Evolutionary conservation across 1,140 invertebrate species (phyloP), one percentile per base, ranked within the genome.

Genomic region (Cyrtorhinus lividipennis): DNA sequence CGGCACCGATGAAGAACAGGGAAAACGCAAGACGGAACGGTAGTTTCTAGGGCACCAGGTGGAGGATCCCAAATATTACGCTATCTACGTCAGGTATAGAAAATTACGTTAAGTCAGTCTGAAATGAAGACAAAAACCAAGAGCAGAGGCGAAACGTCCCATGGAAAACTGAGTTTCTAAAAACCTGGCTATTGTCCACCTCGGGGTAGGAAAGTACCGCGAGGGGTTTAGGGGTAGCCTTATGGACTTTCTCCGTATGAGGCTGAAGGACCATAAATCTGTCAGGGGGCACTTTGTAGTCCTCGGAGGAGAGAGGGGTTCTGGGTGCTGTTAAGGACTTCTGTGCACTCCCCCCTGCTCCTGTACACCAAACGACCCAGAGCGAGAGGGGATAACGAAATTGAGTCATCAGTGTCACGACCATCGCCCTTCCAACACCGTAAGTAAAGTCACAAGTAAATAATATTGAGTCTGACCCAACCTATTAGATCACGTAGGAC

Each of bases 401-500:
- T 53, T 53, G 48, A 53, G 48, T 53, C 48, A 53, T 53, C 48
- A 53, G 48, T 53, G 48, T 53, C 48, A 53, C 12, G 20, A 10
- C 48, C 48, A 5, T 20, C 8, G 48, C 5, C 48, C 18, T 20
- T 20, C 8, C 48, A 53, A 53, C 48, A 22, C 48, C 8, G 48
- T 53, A 20, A 53, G 48, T 53, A 53, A 8, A 10, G 38, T n/a
- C n/a, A n/a, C n/a, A n/a, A n/a, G n/a, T n/a, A n/a, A n/a, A n/a
- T n/a, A n/a, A n/a, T n/a, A n/a, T n/a, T n/a, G n/a, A n/a, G n/a
- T n/a, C n/a, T n/a, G n/a, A n/a, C n/a, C n/a, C n/a, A n/a, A n/a
- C n/a, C n/a, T n/a, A n/a, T n/a, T n/a, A n/a, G n/a, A n/a, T n/a
- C n/a, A n/a, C n/a, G n/a, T n/a, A n/a, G n/a, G n/a, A n/a, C n/a